These are phyloP conservation scores for Chironex yamaguchii DNA, from an alignment of 30 jellyfish, hydroid and myxozoan species.

Conservation along the genomic window DNA sequence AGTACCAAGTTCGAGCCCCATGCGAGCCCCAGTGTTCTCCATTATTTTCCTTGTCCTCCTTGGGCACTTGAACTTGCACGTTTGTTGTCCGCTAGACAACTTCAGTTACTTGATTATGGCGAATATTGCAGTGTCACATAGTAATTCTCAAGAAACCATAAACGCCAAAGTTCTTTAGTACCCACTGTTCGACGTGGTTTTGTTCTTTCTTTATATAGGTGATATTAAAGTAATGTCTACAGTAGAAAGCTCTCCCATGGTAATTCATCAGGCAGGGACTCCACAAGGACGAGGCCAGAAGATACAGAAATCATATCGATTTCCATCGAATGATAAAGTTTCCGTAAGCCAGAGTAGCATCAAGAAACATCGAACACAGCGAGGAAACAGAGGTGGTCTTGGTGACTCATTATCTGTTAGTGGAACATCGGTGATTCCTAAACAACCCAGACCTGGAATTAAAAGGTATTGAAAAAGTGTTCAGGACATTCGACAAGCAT, in stretches of 20 bases:
- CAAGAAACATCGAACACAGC: not conserved
- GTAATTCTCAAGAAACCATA: too few relatives aligned
- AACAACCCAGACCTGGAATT: slow-evolving; percentile 86
- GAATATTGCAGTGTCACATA: too few relatives aligned
- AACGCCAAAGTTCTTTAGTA: too few relatives aligned
- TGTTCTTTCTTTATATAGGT: not conserved
- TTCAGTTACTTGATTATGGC: too few relatives aligned
- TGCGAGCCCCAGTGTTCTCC: too few relatives aligned
- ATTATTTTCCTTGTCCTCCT: too few relatives aligned
- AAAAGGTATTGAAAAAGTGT: slow-evolving; percentile 85
- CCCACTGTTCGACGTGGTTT: too few relatives aligned
- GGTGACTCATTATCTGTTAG: slow-evolving; percentile 82
- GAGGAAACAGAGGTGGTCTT: not conserved
- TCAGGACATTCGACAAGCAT: too few relatives aligned
- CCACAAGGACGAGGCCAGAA: slow-evolving; percentile 8
- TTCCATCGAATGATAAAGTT: not conserved
- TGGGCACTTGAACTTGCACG: too few relatives aligned
- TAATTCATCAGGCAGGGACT: slow-evolving; percentile 3
- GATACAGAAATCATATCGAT: not conserved
- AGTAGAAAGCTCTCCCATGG: not conserved
- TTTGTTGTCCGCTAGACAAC: too few relatives aligned
- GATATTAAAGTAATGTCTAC: not conserved
- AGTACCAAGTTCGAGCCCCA: too few relatives aligned
- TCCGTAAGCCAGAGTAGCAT: not conserved
- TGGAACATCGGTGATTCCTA: slow-evolving; percentile 95